Evolutionary conservation across 2,113 vertebrate species (phyloP).

Genomic region (Xenus cinereus): DNA sequence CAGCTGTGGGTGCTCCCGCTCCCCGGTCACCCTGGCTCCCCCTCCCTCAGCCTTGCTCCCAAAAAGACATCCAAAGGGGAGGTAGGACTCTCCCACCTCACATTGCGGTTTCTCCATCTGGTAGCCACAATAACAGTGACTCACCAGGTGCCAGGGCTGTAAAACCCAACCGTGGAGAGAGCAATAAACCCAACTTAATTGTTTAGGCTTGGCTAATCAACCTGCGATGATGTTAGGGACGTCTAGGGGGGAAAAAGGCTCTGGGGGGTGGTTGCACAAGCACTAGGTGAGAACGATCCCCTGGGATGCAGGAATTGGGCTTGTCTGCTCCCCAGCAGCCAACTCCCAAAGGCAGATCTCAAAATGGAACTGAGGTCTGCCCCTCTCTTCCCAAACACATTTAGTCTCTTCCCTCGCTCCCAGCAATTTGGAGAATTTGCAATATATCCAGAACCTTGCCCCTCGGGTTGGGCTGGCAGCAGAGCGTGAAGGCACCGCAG

Average conservation of each 20-base stretch:
- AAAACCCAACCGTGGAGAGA: background rate
- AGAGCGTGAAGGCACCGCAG: accelerated
- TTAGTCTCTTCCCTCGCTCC: background rate
- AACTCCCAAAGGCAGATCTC: background rate
- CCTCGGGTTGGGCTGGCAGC: background rate
- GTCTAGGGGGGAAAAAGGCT: background rate
- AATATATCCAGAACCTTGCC: background rate
- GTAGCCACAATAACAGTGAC: accelerated
- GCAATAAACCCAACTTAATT: background rate
- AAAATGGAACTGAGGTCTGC: background rate
- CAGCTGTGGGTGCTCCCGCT: accelerated
- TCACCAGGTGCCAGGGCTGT: background rate
- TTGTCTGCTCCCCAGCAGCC: background rate
- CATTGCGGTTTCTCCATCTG: accelerated
- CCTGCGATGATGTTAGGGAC: background rate
- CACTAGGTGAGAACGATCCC: background rate
- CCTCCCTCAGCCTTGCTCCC: background rate
- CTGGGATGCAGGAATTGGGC: accelerated
- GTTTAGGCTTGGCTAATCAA: background rate
- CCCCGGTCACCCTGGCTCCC: accelerated
- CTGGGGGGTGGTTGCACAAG: background rate
- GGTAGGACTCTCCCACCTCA: background rate
- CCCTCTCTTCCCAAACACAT: background rate
- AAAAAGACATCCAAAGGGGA: background rate
- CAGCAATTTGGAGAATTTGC: background rate